phyloP scores from a whole-genome alignment of 2,888 invertebrate species.

The Ochropleura leucogaster region DNA sequence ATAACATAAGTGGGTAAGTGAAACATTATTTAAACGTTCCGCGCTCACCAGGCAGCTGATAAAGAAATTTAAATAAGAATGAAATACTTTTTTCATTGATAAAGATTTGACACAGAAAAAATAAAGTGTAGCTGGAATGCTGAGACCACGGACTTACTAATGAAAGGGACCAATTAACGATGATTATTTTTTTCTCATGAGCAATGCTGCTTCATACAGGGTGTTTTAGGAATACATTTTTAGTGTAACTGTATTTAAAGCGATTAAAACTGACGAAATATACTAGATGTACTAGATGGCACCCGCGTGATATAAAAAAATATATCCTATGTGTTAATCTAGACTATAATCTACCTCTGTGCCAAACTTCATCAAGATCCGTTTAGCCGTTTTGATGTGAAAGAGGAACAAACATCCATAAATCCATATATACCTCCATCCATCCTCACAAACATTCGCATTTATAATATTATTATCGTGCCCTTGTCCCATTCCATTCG shows the following conservation, averaged over 20 bases:
- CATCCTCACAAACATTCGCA: no score
- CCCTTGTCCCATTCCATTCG: no score
- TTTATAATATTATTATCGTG: no score
- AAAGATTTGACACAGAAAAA: slow-evolving; percentile 90
- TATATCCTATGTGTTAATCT: no score
- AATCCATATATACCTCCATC: no score
- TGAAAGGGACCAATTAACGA: slow-evolving; percentile 90
- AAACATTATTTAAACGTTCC: slow-evolving; percentile 81
- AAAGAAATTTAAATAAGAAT: slow-evolving; percentile 89
- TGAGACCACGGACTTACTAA: slow-evolving; percentile 87
- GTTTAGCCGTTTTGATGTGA: no score
- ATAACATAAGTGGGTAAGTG: slow-evolving; percentile 73
- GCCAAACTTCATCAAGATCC: no score
- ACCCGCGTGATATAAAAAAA: no score
- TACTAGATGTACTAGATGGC: no score
- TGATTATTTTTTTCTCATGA: slow-evolving; percentile 88
- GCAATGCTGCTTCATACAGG: slow-evolving; percentile 80
- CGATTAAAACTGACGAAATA: no score
- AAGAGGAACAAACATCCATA: no score
- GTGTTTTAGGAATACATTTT: slow-evolving; percentile 56
- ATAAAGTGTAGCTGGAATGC: slow-evolving; percentile 85
- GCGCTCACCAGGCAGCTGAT: slow-evolving; percentile 83
- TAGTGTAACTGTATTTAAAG: neutral
- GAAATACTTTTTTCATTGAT: slow-evolving; percentile 90
- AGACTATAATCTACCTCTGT: no score